Percentiles rank a stretch among this genome's conserved stretches.
Conservation (phyloP, 2,113 vertebrate species). For the Oriolus oriolus region DNA sequence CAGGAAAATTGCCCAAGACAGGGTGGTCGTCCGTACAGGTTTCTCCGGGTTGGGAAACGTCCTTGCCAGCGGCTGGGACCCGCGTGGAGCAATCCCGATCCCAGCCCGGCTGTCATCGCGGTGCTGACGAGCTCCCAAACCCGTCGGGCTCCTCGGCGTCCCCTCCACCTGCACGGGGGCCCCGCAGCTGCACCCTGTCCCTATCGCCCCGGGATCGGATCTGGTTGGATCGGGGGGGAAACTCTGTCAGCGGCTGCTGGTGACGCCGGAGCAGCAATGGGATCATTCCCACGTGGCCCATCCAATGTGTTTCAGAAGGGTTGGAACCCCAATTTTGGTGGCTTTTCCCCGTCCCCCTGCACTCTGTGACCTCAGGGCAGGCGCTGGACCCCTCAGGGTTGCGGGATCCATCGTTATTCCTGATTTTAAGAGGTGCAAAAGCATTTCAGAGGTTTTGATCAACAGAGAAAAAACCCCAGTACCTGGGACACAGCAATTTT, state of each 20-base stretch:
- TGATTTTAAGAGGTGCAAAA: not conserved
- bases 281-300: not conserved
- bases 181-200: not conserved
- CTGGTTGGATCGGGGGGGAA: not conserved
- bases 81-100: conserved; percentile 11
- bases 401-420: rapidly evolving
- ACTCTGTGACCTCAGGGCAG: rapidly evolving
- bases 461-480: rapidly evolving
- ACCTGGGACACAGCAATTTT: not conserved
- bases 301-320: rapidly evolving
- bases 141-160: not conserved
- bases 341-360: not conserved
- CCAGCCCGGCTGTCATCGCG: not conserved
- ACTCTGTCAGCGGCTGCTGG: not conserved
- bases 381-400: rapidly evolving
- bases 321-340: not conserved
- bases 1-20: conserved; percentile 40
- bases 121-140: not conserved
- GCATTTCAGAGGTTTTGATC: not conserved
- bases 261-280: rapidly evolving
- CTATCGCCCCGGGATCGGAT: rapidly evolving
- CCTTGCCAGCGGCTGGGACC: conserved; percentile 9
- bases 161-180: not conserved
- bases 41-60: conserved; percentile 32
- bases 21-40: conserved; percentile 35